Evolutionary conservation across 2,797 vertebrate species (phyloP).

Genomic region (Pipistrellus pipistrellus): DNA sequence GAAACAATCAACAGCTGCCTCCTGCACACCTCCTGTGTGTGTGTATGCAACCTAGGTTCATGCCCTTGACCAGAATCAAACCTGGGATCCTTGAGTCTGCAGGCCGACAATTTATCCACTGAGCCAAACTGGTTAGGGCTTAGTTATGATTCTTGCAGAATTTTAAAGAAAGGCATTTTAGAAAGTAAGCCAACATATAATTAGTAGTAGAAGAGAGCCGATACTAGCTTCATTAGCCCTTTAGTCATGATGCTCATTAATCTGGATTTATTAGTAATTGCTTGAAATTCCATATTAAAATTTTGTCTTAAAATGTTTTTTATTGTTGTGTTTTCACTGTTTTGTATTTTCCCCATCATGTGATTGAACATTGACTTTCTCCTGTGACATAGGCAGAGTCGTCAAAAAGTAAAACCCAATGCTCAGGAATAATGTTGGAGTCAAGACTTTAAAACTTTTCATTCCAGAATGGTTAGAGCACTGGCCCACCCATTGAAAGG

Average conservation of each 20-base stretch:
- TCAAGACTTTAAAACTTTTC: background rate
- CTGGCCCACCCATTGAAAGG: no score
- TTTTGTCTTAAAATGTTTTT: slow-evolving; percentile 16
- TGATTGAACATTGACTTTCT: slow-evolving; percentile 1
- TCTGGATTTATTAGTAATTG: background rate
- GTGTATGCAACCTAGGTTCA: no score
- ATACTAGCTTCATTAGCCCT: background rate
- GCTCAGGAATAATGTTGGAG: background rate
- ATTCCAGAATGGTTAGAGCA: background rate
- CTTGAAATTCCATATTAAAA: background rate
- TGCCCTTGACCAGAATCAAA: no score
- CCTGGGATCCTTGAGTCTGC: no score
- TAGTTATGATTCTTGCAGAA: background rate
- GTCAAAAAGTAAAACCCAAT: background rate
- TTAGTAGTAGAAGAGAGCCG: background rate
- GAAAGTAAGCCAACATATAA: background rate
- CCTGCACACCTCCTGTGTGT: no score
- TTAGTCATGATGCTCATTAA: background rate
- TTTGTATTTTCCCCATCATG: background rate
- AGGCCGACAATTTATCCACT: no score
- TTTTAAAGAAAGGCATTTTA: slow-evolving; percentile 52
- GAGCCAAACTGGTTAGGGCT: background rate
- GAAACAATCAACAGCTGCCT: no score
- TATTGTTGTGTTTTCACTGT: background rate
- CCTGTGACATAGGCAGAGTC: background rate